A percentile compares a stretch with the other conserved stretches of the same genome.
These are phyloP conservation scores for Procambarus clarkii DNA, from an alignment of 1,140 invertebrate genomes.

Conservation along the genomic window DNA sequence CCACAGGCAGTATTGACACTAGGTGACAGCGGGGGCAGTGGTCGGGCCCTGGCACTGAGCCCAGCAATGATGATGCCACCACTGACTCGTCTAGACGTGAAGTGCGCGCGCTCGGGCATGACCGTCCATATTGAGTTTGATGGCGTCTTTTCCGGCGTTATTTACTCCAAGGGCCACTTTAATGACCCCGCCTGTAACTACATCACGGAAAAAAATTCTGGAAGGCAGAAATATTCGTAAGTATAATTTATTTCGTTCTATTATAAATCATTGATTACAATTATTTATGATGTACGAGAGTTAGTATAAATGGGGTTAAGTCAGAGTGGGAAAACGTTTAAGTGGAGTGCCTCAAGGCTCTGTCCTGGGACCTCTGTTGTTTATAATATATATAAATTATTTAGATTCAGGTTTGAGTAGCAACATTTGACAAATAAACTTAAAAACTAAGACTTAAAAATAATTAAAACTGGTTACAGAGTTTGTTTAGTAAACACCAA, in stretches of 20 bases:
- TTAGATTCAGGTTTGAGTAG: too few species aligned
- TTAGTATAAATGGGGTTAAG: too few species aligned
- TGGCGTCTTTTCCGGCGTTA: conserved; percentile 82
- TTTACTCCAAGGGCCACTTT: conserved; percentile 84
- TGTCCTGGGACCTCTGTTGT: too few species aligned
- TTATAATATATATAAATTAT: too few species aligned
- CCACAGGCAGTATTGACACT: conserved; percentile 5
- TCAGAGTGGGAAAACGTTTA: too few species aligned
- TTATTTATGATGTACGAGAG: too few species aligned
- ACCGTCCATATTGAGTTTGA: conserved; percentile 82
- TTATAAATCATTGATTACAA: too few species aligned
- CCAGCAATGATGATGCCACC: conserved; percentile 72
- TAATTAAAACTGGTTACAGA: too few species aligned
- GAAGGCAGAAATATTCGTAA: conserved; percentile 52
- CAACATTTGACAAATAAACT: too few species aligned
- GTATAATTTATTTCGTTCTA: background rate
- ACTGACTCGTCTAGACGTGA: conserved; percentile 80
- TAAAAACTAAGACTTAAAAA: too few species aligned
- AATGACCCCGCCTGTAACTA: conserved; percentile 83
- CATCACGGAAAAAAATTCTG: conserved; percentile 71
- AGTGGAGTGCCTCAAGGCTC: too few species aligned
- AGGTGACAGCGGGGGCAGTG: background rate
- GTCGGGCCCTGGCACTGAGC: background rate
- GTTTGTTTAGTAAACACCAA: too few species aligned
- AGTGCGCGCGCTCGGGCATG: conserved; percentile 80